Evolutionary conservation across 2,797 vertebrate genomes (phyloP).

Genomic region (Lutjanus campechanus): DNA sequence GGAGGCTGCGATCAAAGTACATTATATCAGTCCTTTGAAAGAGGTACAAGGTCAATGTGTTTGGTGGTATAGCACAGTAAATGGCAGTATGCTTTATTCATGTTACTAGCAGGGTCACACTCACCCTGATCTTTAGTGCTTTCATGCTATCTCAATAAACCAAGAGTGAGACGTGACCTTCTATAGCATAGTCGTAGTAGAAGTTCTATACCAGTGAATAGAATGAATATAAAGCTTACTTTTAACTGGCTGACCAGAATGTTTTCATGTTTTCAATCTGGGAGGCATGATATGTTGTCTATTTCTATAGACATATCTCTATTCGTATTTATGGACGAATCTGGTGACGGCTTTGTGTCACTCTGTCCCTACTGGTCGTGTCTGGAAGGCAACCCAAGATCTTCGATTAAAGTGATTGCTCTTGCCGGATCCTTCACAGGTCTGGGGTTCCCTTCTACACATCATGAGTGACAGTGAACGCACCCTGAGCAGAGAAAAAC

Average conservation of each 20-base stretch:
- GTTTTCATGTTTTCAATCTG: not conserved
- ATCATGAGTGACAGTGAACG: too few relatives aligned
- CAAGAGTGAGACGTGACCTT: not conserved
- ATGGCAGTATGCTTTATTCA: not conserved
- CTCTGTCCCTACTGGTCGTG: too few relatives aligned
- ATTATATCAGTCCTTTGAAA: slow-evolving; percentile 22
- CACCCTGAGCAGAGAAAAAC: too few relatives aligned
- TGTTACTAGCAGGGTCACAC: not conserved
- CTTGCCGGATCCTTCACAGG: too few relatives aligned
- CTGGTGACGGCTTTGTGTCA: too few relatives aligned
- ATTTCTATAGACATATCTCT: too few relatives aligned
- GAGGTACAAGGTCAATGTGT: slow-evolving; percentile 17
- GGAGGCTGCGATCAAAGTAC: slow-evolving; percentile 12
- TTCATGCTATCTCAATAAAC: slow-evolving; percentile 22
- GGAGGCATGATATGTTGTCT: not conserved
- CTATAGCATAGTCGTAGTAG: too few relatives aligned
- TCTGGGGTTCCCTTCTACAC: too few relatives aligned
- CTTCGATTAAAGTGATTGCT: too few relatives aligned
- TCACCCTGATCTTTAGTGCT: slow-evolving; percentile 14
- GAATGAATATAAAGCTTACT: not conserved
- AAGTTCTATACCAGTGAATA: not conserved
- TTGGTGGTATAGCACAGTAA: not conserved
- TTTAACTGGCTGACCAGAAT: not conserved
- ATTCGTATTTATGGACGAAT: too few relatives aligned
- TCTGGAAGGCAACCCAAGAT: too few relatives aligned